phyloP scores from a whole-genome alignment of 64 coral and sea anemone species.

The Pocillopora verrucosa region DNA sequence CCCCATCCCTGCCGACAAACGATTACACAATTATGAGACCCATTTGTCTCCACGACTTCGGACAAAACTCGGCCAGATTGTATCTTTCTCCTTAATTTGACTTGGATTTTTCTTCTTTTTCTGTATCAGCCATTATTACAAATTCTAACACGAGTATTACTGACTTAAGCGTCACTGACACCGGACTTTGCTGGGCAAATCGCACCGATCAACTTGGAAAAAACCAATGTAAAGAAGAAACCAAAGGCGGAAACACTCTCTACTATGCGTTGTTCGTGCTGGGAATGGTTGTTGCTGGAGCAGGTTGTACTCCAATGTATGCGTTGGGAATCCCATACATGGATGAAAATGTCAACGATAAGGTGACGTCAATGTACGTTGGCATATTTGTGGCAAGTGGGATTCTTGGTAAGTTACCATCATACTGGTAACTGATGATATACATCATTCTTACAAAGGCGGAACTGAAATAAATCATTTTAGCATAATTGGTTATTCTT shows the following conservation, averaged over 20 bases:
- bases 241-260: background rate
- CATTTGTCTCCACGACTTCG: too few species aligned
- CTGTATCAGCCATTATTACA: too few species aligned
- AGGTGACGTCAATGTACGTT: slow-evolving; percentile 63
- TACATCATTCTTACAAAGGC: background rate
- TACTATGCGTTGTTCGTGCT: slow-evolving; percentile 61
- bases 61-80: too few species aligned
- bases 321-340: slow-evolving; percentile 70
- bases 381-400: slow-evolving; percentile 54
- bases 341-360: slow-evolving; percentile 70
- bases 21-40: too few species aligned
- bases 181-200: background rate
- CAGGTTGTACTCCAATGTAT: slow-evolving; percentile 55
- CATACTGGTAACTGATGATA: background rate
- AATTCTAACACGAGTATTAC: background rate
- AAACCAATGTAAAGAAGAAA: background rate
- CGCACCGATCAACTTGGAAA: background rate
- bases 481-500: background rate
- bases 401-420: slow-evolving; percentile 52
- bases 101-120: too few species aligned
- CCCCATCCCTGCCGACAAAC: too few species aligned
- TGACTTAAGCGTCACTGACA: background rate
- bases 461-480: too few species aligned
- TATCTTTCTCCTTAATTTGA: too few species aligned
- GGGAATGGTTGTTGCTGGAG: slow-evolving; percentile 66